Evolutionary conservation across 2,113 vertebrate species (phyloP), one percentile per base, ranked within the genome.

Genomic region (Rattus norvegicus): DNA sequence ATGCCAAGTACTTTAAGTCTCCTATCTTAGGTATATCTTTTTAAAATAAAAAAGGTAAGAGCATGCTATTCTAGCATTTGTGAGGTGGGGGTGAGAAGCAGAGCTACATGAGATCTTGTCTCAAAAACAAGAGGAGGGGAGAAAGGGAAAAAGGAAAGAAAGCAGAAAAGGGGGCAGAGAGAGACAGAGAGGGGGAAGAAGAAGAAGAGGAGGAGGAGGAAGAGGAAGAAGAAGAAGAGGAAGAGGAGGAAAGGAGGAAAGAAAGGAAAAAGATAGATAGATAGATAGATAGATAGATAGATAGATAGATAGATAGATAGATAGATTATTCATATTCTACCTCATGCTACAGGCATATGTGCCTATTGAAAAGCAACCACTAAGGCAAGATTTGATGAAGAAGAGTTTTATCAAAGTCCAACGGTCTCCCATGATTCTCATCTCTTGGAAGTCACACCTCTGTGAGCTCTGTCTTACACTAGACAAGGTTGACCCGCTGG

Each of bases 101-200:
- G 80, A 24, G 83, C 61, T 65, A 47, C 39, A 33, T 30, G 24
- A 85, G 26, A 19, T 61, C 56, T 54, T 85, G 83, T 36, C 79
- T 84, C 36, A 61, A n/a, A 61, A n/a, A 39, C 10, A n/a, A 36
- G 52, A n/a, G 20, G 5, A 24, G 28, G 63, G 4, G 17, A 5
- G 2, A 20, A 9, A n/a, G 36, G 12, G 7, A 54, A 7, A 3
- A 3, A 30, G 39, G 5, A 1, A 7, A 6, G 70, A 5, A 17
- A 7, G 49, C 16, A 54, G 16, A 28, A 0, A 19, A 16, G 2
- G 1, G 7, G 13, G 7, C 5, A n/a, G 13, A 11, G 30, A 80
- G 70, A 36, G n/a, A 39, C 20, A 81, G 24, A 59, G 7, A 59
- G 13, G 6, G 33, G 1, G 43, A 43, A 3, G 3, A 3, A 2